Evolutionary conservation across 2,888 invertebrate species (phyloP).

Genomic region (Neoascia interrupta): DNA sequence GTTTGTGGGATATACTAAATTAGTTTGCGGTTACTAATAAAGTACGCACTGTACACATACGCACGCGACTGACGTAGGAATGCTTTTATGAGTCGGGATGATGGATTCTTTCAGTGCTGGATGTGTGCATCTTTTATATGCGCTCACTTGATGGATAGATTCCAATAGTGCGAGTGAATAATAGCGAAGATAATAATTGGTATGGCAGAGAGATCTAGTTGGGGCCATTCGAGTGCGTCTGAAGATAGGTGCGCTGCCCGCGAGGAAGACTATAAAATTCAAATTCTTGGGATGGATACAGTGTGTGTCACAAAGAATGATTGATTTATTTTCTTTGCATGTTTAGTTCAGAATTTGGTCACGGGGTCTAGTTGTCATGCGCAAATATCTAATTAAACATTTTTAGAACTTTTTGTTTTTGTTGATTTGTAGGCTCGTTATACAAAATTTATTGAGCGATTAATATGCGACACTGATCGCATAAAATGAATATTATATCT

Average conservation of each 20-base stretch:
- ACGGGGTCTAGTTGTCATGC: too few species aligned
- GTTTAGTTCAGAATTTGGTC: background rate
- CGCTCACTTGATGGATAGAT: constrained; percentile 14
- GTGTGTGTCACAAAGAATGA: background rate
- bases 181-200: background rate
- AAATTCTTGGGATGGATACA: background rate
- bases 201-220: background rate
- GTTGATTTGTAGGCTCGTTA: too few species aligned
- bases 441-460: too few species aligned
- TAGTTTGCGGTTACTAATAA: constrained; percentile 23
- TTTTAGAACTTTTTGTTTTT: too few species aligned
- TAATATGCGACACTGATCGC: too few species aligned
- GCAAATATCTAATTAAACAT: too few species aligned
- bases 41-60: constrained; percentile 18
- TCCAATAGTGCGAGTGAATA: background rate
- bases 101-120: constrained; percentile 39
- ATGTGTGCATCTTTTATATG: background rate
- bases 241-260: background rate
- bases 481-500: too few species aligned
- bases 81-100: constrained; percentile 16
- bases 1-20: constrained; percentile 18
- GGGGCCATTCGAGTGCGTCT: constrained; percentile 2
- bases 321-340: background rate
- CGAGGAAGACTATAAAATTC: constrained; percentile 9
- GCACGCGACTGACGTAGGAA: constrained; percentile 40